phyloP scores from a whole-genome alignment of 2,113 vertebrate species.

The Narcine bancroftii region DNA sequence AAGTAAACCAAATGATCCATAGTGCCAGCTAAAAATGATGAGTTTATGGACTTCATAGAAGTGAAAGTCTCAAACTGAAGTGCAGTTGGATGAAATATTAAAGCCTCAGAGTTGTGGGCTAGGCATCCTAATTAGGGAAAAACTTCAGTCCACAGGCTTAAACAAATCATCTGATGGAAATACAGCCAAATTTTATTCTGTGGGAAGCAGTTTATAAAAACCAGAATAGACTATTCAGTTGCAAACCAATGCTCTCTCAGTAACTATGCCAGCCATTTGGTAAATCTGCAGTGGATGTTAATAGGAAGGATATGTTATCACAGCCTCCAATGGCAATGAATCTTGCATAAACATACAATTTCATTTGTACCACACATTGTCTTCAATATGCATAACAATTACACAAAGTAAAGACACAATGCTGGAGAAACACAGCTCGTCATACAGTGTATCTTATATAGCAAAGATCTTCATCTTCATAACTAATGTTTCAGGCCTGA shows the following conservation, averaged over 20 bases:
- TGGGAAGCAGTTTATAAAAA: neutral
- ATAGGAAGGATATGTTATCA: neutral
- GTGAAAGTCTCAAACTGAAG: neutral
- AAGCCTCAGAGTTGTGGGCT: neutral
- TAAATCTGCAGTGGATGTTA: neutral
- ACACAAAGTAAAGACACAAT: too few relatives aligned
- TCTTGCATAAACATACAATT: too few relatives aligned
- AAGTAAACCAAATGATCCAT: neutral
- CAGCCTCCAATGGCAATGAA: too few relatives aligned
- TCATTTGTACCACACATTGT: too few relatives aligned
- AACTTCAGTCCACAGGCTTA: neutral
- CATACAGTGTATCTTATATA: too few relatives aligned
- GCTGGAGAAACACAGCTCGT: too few relatives aligned
- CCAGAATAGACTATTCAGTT: neutral
- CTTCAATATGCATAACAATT: too few relatives aligned
- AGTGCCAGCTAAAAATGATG: neutral
- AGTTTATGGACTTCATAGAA: neutral
- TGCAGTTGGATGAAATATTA: neutral
- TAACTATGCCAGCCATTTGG: neutral
- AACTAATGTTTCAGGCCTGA: too few relatives aligned
- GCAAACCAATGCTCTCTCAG: neutral
- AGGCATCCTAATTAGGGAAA: conserved; percentile 26
- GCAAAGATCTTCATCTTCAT: too few relatives aligned
- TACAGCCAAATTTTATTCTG: conserved; percentile 21
- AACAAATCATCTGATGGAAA: conserved; percentile 10